phyloP scores from a whole-genome alignment of 1,140 invertebrate species.

The Lasioglossum baleicum region DNA sequence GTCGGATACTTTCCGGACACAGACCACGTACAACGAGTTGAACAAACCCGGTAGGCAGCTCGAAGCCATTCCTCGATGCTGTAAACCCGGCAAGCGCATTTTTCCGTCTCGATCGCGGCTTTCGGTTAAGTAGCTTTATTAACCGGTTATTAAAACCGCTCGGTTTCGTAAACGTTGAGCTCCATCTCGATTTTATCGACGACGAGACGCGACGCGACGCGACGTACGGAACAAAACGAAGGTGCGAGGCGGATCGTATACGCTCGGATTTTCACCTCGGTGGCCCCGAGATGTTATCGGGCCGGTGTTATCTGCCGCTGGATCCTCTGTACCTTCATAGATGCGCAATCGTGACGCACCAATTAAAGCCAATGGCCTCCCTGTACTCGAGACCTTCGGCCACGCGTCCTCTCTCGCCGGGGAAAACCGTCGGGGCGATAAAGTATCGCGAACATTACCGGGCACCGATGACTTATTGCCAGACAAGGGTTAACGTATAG shows the following conservation, averaged over 20 bases:
- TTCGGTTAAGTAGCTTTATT: background rate
- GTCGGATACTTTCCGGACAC: no score
- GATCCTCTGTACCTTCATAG: constrained; percentile 30
- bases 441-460: constrained; percentile 57
- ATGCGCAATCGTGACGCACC: constrained; percentile 38
- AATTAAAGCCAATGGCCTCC: constrained; percentile 54
- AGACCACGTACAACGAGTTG: no score
- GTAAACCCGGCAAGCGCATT: no score
- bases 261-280: constrained; percentile 34
- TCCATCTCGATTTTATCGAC: background rate
- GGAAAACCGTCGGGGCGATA: constrained; percentile 45
- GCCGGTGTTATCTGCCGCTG: constrained; percentile 21
- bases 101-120: no score
- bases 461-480: constrained; percentile 57
- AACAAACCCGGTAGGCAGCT: background rate
- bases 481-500: constrained; percentile 50
- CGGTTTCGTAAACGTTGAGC: background rate
- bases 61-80: background rate
- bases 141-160: background rate
- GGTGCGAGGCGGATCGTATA: background rate
- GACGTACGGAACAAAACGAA: background rate
- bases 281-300: constrained; percentile 36
- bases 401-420: constrained; percentile 43
- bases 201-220: no score
- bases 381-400: constrained; percentile 49